Percentiles rank a stretch among this genome's conserved stretches.
These are phyloP conservation scores for Phalacrocorax carbo DNA, from an alignment of 2,113 vertebrate genomes.

Conservation along the genomic window DNA sequence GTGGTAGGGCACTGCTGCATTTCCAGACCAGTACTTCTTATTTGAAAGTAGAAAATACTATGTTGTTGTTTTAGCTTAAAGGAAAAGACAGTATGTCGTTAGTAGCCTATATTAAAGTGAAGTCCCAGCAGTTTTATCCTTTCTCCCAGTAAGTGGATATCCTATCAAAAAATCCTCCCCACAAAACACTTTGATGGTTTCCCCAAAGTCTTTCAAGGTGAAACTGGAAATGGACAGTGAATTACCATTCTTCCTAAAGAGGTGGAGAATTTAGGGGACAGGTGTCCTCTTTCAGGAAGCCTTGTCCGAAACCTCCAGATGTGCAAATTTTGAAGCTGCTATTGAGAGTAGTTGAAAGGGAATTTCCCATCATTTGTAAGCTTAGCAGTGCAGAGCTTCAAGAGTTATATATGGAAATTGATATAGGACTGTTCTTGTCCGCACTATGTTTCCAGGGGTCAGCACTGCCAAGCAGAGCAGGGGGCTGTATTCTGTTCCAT, in stretches of 20 bases:
- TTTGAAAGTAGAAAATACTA: not conserved
- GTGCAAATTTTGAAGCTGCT: not conserved
- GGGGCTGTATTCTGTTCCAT: not conserved
- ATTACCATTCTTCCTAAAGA: not conserved
- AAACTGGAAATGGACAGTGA: not conserved
- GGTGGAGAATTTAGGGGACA: not conserved
- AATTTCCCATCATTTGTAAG: not conserved
- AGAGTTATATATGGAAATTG: not conserved
- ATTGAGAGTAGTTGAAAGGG: not conserved
- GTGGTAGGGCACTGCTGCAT: constrained; percentile 75
- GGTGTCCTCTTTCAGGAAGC: not conserved
- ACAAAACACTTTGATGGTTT: not conserved
- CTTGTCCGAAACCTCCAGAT: not conserved
- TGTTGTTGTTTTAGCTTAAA: not conserved
- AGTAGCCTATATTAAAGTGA: not conserved
- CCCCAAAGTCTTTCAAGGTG: not conserved
- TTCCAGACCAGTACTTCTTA: not conserved
- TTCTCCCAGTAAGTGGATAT: not conserved
- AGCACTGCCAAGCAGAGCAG: not conserved
- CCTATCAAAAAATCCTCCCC: not conserved
- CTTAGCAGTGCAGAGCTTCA: not conserved
- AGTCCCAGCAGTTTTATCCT: not conserved
- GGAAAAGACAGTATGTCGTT: not conserved
- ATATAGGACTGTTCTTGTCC: not conserved
- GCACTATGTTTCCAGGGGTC: not conserved